A percentile compares a stretch with the other conserved stretches of the same genome.
Evolutionary conservation across 2,888 invertebrate genomes (phyloP).

Genomic region (Amblyjoppa proteus): DNA sequence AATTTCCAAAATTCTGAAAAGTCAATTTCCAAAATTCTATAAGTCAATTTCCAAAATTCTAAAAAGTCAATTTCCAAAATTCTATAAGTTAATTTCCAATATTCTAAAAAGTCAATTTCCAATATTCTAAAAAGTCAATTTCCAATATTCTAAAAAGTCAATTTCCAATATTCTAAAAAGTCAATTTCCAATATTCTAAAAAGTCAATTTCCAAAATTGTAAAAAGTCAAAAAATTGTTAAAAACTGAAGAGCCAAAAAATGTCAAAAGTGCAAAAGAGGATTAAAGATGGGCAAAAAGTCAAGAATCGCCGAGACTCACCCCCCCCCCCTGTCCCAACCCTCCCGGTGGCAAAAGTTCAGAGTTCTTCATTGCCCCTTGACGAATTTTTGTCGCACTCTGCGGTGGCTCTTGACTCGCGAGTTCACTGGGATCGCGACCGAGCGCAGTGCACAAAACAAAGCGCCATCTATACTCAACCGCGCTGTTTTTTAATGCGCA

Average conservation of each 20-base stretch:
- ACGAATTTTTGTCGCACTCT: background rate
- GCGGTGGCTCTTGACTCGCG: background rate
- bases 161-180: background rate
- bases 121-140: background rate
- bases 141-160: too few relatives aligned
- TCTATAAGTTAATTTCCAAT: background rate
- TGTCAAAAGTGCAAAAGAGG: too few relatives aligned
- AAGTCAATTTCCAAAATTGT: background rate
- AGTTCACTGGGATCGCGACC: background rate
- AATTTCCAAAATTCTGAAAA: background rate
- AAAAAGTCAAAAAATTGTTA: background rate
- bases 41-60: background rate
- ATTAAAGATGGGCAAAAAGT: too few relatives aligned
- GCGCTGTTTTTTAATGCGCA: background rate
- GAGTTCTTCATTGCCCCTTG: too few relatives aligned
- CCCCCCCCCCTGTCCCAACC: too few relatives aligned
- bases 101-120: background rate
- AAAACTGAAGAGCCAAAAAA: background rate
- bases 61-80: background rate
- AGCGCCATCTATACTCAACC: background rate
- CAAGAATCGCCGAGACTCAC: too few relatives aligned
- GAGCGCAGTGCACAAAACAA: background rate
- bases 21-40: background rate
- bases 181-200: background rate
- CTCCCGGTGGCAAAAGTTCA: too few relatives aligned